phyloP scores from a whole-genome alignment of 64 coral and sea anemone genomes.

The Catalaphyllia jardinei region DNA sequence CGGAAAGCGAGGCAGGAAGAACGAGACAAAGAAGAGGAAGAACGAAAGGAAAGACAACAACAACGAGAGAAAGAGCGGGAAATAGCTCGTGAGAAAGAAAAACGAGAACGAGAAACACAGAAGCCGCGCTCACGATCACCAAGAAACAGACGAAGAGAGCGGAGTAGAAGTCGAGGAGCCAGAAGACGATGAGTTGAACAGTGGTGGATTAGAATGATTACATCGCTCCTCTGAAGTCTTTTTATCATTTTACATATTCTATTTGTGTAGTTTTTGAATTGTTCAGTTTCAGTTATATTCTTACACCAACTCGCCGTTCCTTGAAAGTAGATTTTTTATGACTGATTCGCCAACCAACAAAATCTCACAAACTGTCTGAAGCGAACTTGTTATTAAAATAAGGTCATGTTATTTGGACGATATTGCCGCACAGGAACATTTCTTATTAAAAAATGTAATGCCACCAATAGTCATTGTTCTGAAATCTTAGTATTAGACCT shows the following conservation, averaged over 20 bases:
- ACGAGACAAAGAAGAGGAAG: constrained; percentile 61
- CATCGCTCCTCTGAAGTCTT: background rate
- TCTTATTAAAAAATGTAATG: too few relatives aligned
- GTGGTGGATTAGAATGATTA: too few relatives aligned
- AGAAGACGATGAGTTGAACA: constrained; percentile 35
- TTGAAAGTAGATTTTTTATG: background rate
- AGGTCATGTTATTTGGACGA: too few relatives aligned
- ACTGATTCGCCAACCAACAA: background rate
- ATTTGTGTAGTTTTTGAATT: background rate
- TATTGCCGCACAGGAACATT: too few relatives aligned
- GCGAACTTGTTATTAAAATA: too few relatives aligned
- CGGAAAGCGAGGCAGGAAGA: constrained; percentile 59
- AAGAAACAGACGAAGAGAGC: constrained; percentile 40
- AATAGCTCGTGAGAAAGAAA: constrained; percentile 53
- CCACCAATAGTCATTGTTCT: too few relatives aligned
- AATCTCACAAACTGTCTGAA: background rate
- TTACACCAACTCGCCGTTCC: background rate
- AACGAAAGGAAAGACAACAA: constrained; percentile 54
- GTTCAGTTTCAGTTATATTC: background rate
- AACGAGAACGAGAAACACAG: constrained; percentile 7
- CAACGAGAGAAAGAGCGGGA: constrained; percentile 56
- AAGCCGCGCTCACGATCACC: constrained; percentile 36
- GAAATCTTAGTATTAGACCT: too few relatives aligned
- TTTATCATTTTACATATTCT: constrained; percentile 8
- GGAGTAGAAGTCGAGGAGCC: constrained; percentile 43